These are phyloP conservation scores for Orbicella faveolata DNA, from an alignment of 64 coral and sea anemone species.

Conservation along the genomic window DNA sequence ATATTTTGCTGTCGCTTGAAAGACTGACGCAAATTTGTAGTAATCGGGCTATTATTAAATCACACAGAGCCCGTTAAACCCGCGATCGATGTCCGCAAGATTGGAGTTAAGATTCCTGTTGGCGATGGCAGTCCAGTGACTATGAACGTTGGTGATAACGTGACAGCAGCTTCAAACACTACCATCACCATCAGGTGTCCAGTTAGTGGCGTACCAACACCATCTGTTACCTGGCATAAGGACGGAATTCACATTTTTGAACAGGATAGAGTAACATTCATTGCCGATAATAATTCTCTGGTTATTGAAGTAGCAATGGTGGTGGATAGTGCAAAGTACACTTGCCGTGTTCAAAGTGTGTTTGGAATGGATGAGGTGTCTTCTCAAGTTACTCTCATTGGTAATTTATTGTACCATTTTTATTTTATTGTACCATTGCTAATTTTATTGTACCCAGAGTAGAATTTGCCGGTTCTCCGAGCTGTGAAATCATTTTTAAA, in stretches of 20 bases:
- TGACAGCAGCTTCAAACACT: constrained; percentile 38
- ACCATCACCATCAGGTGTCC: constrained; percentile 32
- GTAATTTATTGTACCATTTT: too few species aligned
- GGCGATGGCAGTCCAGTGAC: constrained; percentile 3
- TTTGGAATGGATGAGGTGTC: constrained; percentile 12
- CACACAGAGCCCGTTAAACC: background rate
- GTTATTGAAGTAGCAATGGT: too few species aligned
- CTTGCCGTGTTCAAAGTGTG: constrained; percentile 13
- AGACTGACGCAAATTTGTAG: too few species aligned
- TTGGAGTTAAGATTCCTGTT: background rate
- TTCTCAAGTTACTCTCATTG: background rate
- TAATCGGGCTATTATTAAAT: too few species aligned
- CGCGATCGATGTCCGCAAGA: background rate
- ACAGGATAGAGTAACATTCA: too few species aligned
- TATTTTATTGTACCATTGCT: too few species aligned
- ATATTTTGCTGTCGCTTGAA: too few species aligned
- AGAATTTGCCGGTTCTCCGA: too few species aligned
- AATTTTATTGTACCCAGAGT: too few species aligned
- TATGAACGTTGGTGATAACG: constrained; percentile 41
- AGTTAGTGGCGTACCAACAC: constrained; percentile 29
- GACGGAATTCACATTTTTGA: too few species aligned
- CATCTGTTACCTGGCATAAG: constrained; percentile 50
- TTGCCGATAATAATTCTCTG: too few species aligned
- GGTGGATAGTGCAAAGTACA: constrained; percentile 52
- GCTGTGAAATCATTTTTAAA: too few species aligned